These are phyloP conservation scores for Cotesia congregata DNA, from an alignment of 2,888 invertebrate genomes.

Conservation along the genomic window DNA sequence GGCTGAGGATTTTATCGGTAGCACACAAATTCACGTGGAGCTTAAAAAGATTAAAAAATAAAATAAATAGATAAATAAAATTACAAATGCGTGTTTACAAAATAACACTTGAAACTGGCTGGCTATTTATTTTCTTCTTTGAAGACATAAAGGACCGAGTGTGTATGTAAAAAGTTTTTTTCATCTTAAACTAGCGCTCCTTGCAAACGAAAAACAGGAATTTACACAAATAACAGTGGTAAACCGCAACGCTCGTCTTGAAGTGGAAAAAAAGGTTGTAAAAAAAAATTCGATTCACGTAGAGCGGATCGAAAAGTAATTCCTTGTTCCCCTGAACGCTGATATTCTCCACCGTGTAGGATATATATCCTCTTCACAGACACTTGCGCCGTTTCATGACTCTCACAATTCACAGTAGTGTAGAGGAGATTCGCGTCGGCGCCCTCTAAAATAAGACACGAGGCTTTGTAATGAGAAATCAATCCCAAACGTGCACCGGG, in stretches of 20 bases:
- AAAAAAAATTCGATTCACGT: slow-evolving; percentile 59
- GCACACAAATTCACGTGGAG: not conserved
- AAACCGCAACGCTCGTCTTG: slow-evolving; percentile 1
- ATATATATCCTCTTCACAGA: slow-evolving; percentile 47
- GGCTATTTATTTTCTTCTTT: not conserved
- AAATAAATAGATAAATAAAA: not conserved
- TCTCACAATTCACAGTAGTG: slow-evolving; percentile 14
- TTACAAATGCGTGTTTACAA: not conserved
- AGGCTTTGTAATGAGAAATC: slow-evolving; percentile 52
- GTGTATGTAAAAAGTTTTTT: slow-evolving; percentile 2
- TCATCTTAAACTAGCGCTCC: slow-evolving; percentile 14
- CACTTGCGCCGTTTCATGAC: slow-evolving; percentile 43
- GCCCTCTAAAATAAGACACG: slow-evolving; percentile 15
- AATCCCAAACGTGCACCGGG: slow-evolving; percentile 57
- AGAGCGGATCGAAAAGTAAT: slow-evolving; percentile 63
- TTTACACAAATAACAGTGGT: slow-evolving; percentile 20
- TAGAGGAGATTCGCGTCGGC: slow-evolving; percentile 14
- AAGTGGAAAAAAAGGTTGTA: slow-evolving; percentile 28
- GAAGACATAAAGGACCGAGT: not conserved
- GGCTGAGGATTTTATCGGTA: not conserved
- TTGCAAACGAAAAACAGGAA: slow-evolving; percentile 15
- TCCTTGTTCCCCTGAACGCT: slow-evolving; percentile 48
- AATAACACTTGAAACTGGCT: not conserved
- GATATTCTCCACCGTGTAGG: not conserved
- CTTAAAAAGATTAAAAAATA: not conserved